Evolutionary conservation across 2,113 vertebrate species (phyloP), one percentile per base, ranked within the genome.

Genomic region (Corvus cornix): DNA sequence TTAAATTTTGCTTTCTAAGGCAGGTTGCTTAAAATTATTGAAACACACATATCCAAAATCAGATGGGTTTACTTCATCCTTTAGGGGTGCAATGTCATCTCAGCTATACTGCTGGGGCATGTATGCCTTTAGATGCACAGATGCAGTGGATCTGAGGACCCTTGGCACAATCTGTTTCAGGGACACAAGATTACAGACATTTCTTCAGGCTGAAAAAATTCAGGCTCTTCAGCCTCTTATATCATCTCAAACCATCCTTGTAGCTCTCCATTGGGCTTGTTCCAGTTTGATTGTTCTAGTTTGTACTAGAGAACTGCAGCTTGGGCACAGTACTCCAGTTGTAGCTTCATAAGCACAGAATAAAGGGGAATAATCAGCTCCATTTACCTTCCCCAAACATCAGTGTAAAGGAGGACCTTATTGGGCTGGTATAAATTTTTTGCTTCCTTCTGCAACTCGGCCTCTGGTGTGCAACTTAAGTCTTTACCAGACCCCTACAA

Each of bases 161-260:
- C 24, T 17, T n/a, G 37, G 16, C 26, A 69, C 27, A 22, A 37
- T 26, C 41, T 48, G 7, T n/a, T 78, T 31, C 56, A 84, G 52
- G 78, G 19, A 13, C 24, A 67, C 12, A 30, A 13, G 3, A 23
- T n/a, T 52, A 35, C 5, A 82, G 24, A 13, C 6, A 16, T 16
- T 17, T 75, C 35, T 78, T 74, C 53, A 72, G 52, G 9, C 19
- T 60, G 48, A 79, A 88, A 74, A 67, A 70, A 5, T 6, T 14
- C 16, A 37, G 5, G 10, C 64, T 16, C 17, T 39, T 77, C 35
- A 77, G 16, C 13, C 14, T 49, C 27, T 51, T 55, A 12, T 11
- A 20, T 6, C 0, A 0, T 41, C 19, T 46, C 37, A 76, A 41
- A 64, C 4, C 16, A 39, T 28, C 4, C 7, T 1, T 37, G 11